Percentiles rank a stretch among this genome's conserved stretches.
Conservation (phyloP, 2,888 invertebrate species). For the Tetranychus truncatus region DNA sequence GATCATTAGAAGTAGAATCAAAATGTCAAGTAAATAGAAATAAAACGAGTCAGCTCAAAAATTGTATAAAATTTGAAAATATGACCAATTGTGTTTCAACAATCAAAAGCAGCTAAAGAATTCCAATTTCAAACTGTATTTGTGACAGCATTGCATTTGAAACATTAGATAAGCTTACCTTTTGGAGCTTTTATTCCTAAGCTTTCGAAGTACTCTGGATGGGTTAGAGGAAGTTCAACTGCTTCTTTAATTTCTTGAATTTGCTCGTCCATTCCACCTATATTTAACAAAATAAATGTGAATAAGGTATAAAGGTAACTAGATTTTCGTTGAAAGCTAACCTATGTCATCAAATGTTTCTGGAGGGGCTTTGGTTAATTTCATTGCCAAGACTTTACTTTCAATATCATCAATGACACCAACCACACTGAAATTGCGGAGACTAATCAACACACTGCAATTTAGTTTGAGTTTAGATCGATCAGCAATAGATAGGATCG, state of each 20-base stretch:
- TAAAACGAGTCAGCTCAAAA: no score
- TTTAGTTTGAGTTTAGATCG: conserved; percentile 98
- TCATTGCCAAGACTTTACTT: conserved; percentile 99
- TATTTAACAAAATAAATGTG: background rate
- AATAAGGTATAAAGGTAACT: background rate
- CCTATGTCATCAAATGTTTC: conserved; percentile 93
- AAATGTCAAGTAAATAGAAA: no score
- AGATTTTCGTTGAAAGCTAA: background rate
- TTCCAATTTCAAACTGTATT: background rate
- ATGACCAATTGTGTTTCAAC: no score
- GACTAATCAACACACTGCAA: conserved; percentile 90
- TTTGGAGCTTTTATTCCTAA: conserved; percentile 99
- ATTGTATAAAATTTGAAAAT: no score
- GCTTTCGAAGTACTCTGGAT: conserved; percentile 99
- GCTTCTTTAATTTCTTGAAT: conserved; percentile 97
- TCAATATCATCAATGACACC: conserved; percentile 97
- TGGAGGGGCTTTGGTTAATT: conserved; percentile 95
- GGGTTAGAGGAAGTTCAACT: conserved; percentile 90
- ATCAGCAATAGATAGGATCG: conserved; percentile 95
- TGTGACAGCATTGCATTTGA: background rate
- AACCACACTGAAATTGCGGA: conserved; percentile 98
- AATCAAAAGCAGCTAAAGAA: no score
- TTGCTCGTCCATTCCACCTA: conserved; percentile 81
- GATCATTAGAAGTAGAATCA: no score
- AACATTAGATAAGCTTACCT: conserved; percentile 38